Base-by-base conservation (phyloP, 2,113 vertebrate species). In the Anthoscopus minutus region DNA sequence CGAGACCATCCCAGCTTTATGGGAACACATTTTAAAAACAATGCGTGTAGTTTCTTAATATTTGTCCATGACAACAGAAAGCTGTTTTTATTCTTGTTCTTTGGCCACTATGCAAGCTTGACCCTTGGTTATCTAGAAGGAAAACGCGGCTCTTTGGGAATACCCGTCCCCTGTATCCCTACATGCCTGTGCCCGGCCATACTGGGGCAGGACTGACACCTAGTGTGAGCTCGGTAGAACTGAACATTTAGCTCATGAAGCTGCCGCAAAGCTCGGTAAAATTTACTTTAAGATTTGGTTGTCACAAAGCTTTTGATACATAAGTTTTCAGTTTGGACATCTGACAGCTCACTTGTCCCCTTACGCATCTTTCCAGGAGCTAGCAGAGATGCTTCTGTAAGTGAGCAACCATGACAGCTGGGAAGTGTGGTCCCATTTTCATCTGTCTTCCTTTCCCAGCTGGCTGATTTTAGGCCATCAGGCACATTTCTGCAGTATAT, bases 91-190 rank as follows among this genome's bases (percentile, higher is more conserved):
- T 38, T 70, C 27, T 44, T 54, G 12, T 20, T 51, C 9, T 19
- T 13, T 1, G 18, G n/a, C 11, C 8, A 8, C 51, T 57, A 2
- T 24, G n/a, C 22, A 15, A 20, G 27, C 0, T 1, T 8, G 38
- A 35, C 10, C 24, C 4, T 4, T 15, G 4, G 3, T 6, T 35
- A 37, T 11, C 1, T 8, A 2, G 45, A 28, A 24, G 38, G 27
- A 28, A 47, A 48, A 16, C 0, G 12, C 12, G 7, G 21, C 0
- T 0, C 27, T 42, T 25, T 8, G 13, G 51, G 7, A 74, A 47
- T 4, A 1, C 1, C 1, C 0, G 0, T 3, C 35, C 24, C 9
- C 6, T 7, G n/a, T 1, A 27, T 27, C 22, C 22, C 27, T 35
- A 0, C 1, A 5, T 11, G 19, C 16, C 33, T 2, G 48, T 28